These are phyloP conservation scores for Pectinophora gossypiella DNA, from an alignment of 1,140 invertebrate species.

Conservation along the genomic window DNA sequence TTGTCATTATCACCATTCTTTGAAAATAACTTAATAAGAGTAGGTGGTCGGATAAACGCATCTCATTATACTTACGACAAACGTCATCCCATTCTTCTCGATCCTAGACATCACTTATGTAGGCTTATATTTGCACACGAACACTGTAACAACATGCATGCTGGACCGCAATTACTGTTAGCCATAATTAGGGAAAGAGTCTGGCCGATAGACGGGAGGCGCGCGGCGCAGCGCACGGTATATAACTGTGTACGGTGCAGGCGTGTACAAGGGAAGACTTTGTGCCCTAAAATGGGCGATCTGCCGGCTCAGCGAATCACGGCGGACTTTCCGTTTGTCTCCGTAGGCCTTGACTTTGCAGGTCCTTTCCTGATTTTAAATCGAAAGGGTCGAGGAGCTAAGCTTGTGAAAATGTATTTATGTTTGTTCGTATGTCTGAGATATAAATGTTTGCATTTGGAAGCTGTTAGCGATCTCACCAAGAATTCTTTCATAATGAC, in stretches of 20 bases:
- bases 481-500: constrained; percentile 27
- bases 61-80: not conserved
- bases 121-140: not conserved
- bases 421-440: constrained; percentile 30
- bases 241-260: not conserved
- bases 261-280: not conserved
- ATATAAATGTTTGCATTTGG: constrained; percentile 27
- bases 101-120: not conserved
- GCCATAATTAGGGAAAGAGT: not conserved
- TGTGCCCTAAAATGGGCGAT: not conserved
- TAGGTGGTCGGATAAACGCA: not conserved
- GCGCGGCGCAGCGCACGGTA: not conserved
- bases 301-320: not conserved
- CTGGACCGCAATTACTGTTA: not conserved
- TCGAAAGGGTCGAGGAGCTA: not conserved
- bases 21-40: not conserved
- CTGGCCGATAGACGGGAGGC: not conserved
- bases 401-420: constrained; percentile 9
- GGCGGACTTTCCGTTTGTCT: not conserved
- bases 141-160: not conserved
- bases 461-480: constrained; percentile 24
- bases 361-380: not conserved
- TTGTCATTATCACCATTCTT: not conserved
- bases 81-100: not conserved
- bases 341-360: not conserved